phyloP scores from a whole-genome alignment of 1,140 invertebrate species.

The Phenacoccus solenopsis region DNA sequence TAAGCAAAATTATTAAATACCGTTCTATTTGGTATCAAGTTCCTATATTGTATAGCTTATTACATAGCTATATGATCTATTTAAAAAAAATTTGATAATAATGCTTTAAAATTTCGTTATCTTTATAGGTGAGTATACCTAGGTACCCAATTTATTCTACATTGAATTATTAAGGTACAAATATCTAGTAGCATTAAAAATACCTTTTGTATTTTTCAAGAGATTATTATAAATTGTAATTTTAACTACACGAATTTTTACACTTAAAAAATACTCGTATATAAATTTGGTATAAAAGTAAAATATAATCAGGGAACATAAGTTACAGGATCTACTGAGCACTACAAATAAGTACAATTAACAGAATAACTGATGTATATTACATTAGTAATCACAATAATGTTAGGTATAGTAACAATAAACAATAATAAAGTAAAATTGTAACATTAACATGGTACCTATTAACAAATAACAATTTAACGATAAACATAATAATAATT shows the following conservation, averaged over 20 bases:
- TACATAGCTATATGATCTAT: no score
- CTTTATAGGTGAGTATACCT: no score
- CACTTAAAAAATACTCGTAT: neutral
- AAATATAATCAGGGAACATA: slow-evolving; percentile 7
- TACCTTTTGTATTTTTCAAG: neutral
- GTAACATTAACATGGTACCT: no score
- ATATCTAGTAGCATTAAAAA: neutral
- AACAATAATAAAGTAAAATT: neutral
- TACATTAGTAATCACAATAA: slow-evolving; percentile 13
- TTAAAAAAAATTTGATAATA: no score
- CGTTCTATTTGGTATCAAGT: no score
- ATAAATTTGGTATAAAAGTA: slow-evolving; percentile 17
- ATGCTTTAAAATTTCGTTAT: no score
- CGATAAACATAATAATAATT: neutral
- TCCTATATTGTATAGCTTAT: no score
- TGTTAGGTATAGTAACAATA: neutral
- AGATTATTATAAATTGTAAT: neutral
- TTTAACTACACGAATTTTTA: neutral
- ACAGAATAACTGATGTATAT: neutral
- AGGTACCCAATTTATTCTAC: neutral
- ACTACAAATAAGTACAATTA: slow-evolving; percentile 1
- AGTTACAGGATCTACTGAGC: neutral
- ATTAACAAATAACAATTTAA: no score
- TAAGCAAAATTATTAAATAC: no score
- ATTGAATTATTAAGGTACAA: neutral